Conservation (phyloP, 2,797 vertebrate species). For the Helicolenus hilgendorfi region DNA sequence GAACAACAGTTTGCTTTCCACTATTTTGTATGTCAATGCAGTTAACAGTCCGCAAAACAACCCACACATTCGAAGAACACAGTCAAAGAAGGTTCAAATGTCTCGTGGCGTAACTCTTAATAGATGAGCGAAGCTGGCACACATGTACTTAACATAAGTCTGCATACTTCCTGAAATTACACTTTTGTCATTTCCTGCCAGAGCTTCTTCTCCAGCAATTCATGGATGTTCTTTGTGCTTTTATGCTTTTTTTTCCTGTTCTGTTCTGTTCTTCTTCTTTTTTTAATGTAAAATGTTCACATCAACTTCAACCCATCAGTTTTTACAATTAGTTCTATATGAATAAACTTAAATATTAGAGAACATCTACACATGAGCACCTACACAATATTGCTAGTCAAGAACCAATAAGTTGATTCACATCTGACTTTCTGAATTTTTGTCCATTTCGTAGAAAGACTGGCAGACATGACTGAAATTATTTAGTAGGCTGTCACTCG, state of each 20-base stretch:
- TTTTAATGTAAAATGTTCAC: not conserved
- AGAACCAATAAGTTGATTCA: not conserved
- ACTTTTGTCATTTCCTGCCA: not conserved
- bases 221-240: not conserved
- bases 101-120: not conserved
- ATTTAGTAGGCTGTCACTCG: not conserved
- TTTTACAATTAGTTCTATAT: not conserved
- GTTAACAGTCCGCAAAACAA: not conserved
- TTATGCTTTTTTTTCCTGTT: not conserved
- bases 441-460: not conserved
- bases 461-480: not conserved
- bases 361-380: not conserved
- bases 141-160: not conserved
- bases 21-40: not conserved
- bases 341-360: not conserved
- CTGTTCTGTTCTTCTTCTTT: too few species aligned
- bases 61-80: not conserved
- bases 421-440: not conserved
- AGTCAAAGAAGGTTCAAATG: not conserved
- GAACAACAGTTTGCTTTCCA: not conserved
- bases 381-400: not conserved
- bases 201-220: not conserved
- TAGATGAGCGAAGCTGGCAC: not conserved
- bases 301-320: not conserved
- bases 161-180: not conserved